These are phyloP conservation scores for Dendrophyllia cribrosa DNA, from an alignment of 64 coral and sea anemone species.

Conservation along the genomic window DNA sequence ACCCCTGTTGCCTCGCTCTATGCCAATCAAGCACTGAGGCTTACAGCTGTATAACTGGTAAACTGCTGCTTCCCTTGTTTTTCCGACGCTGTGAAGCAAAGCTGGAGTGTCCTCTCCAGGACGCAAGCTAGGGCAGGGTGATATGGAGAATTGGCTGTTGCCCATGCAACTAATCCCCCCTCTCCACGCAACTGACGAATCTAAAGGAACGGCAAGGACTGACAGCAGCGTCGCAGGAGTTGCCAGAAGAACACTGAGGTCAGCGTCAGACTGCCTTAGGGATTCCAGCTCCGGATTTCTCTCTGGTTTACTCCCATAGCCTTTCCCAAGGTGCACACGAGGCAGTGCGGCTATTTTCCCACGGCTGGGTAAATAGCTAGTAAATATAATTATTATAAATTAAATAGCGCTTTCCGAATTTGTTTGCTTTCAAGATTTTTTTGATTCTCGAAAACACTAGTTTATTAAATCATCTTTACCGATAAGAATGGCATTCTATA, in stretches of 20 bases:
- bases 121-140: neutral
- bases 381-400: too few species aligned
- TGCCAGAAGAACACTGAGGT: conserved; percentile 39
- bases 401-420: too few species aligned
- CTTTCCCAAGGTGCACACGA: neutral
- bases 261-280: conserved; percentile 19
- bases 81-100: conserved; percentile 1
- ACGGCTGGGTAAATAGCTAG: too few species aligned
- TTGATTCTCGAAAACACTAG: too few species aligned
- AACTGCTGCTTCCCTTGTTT: conserved; percentile 52
- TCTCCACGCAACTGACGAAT: conserved; percentile 3
- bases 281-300: conserved; percentile 23
- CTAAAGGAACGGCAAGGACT: conserved; percentile 50
- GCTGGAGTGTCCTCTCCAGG: conserved; percentile 56
- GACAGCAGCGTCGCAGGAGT: conserved; percentile 34
- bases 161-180: neutral
- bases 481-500: too few species aligned
- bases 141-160: conserved; percentile 26
- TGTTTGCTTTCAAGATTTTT: too few species aligned
- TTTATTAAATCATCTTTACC: too few species aligned
- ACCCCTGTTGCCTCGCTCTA: conserved; percentile 50
- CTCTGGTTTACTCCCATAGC: conserved; percentile 55
- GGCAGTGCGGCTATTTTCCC: too few species aligned
- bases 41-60: conserved; percentile 63
- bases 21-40: conserved; percentile 54